phyloP scores from a whole-genome alignment of 2,113 vertebrate genomes.

The Otolemur garnettii region DNA sequence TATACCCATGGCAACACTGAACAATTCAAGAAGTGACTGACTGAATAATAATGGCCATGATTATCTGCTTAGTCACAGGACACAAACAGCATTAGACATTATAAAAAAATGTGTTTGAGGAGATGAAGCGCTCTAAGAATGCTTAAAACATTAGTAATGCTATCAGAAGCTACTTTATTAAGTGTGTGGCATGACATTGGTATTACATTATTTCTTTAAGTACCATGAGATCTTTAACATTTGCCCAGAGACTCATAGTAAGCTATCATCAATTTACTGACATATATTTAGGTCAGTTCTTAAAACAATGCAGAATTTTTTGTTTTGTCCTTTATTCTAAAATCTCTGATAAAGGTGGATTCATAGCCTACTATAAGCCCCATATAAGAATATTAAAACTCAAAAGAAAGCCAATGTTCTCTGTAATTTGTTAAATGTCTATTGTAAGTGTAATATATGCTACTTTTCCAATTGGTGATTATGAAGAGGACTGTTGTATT shows the following conservation, averaged over 20 bases:
- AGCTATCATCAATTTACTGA: constrained; percentile 27
- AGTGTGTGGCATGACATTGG: neutral
- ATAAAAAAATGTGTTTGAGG: constrained; percentile 69
- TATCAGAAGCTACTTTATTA: constrained; percentile 57
- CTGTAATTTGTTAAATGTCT: neutral
- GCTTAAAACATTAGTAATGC: constrained; percentile 64
- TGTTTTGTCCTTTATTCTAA: neutral
- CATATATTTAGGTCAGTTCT: neutral
- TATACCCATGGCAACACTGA: constrained; percentile 68
- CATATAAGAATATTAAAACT: neutral
- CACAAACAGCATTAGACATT: constrained; percentile 57
- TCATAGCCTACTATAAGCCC: neutral
- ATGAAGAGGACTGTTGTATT: neutral
- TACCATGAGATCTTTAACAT: constrained; percentile 27
- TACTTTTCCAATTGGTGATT: neutral
- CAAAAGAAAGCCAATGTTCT: neutral
- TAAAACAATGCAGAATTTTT: constrained; percentile 21
- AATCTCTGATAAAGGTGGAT: neutral
- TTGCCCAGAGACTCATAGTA: constrained; percentile 37
- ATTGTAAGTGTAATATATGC: neutral
- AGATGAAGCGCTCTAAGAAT: constrained; percentile 29
- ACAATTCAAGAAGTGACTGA: constrained; percentile 71
- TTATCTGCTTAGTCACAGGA: constrained; percentile 76
- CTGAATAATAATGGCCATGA: constrained; percentile 76
- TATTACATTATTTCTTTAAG: constrained; percentile 38